Percentiles rank a stretch among this genome's conserved stretches.
These are phyloP conservation scores for Ariopsis seemanni DNA, from an alignment of 2,113 vertebrate genomes.

Conservation along the genomic window DNA sequence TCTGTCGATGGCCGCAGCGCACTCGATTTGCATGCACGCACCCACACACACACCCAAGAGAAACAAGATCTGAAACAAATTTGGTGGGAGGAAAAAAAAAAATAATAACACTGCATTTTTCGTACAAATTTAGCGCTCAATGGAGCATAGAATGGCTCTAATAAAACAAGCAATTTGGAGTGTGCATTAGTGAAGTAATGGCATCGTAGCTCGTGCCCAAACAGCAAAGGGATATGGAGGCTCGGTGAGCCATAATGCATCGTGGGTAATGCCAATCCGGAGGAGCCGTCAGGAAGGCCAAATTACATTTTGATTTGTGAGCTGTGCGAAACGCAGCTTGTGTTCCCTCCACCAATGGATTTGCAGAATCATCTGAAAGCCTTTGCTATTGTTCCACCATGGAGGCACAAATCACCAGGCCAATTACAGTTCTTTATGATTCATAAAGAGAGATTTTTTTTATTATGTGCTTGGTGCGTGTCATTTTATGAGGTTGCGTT, in stretches of 20 bases:
- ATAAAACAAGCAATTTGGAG: conserved; percentile 68
- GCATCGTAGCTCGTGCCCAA: conserved; percentile 50
- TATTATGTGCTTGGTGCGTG: conserved; percentile 24
- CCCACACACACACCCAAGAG: neutral
- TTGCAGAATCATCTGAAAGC: conserved; percentile 54
- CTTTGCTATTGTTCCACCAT: conserved; percentile 48
- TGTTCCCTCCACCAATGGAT: conserved; percentile 75
- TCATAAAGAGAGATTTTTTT: conserved; percentile 52
- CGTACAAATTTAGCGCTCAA: conserved; percentile 64
- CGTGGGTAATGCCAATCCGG: conserved; percentile 76
- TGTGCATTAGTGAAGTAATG: conserved; percentile 63
- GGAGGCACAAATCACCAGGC: conserved; percentile 53
- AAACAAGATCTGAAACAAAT: conserved; percentile 18
- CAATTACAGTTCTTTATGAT: conserved; percentile 61
- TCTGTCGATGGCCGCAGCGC: neutral
- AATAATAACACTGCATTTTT: conserved; percentile 52
- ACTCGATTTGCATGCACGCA: neutral
- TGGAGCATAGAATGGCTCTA: conserved; percentile 63
- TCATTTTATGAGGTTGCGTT: conserved; percentile 25
- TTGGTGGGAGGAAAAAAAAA: conserved; percentile 3
- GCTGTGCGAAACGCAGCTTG: conserved; percentile 72
- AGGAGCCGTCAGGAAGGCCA: conserved; percentile 79
- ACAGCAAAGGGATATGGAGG: conserved; percentile 50
- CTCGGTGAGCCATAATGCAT: conserved; percentile 73
- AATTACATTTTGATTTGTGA: conserved; percentile 93